Evolutionary conservation across 2,888 invertebrate species (phyloP), one percentile per base, ranked within the genome.

Genomic region (Sinelater perroti): DNA sequence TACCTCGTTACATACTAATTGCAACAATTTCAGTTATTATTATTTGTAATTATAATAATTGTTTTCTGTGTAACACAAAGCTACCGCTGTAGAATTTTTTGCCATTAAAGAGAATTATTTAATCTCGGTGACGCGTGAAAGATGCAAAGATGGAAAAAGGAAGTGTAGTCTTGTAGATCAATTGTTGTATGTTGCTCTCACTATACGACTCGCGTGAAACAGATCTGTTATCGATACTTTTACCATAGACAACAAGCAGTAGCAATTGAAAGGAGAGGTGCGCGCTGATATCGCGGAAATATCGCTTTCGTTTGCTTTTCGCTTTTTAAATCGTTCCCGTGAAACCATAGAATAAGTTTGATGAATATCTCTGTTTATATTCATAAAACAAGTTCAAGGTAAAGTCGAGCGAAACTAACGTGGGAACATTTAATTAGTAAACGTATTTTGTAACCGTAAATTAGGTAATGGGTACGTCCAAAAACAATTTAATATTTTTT

Each of bases 381-480:
- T 52, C 31, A 52, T 30, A 52, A 52, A 52, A 52, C 52, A 52
- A 52, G 52, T 52, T 52, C 52, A 52, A 52, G 52, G 52, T 24
- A 21, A 52, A 52, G 33, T 33, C 33, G 11, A 13, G 31, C 30
- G 38, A 38, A 50, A 50, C 40, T 38, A 30, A 18, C 52, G 52
- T 52, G 52, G 30, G 52, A 44, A 52, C 16, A 17, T 20, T 51
- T 52, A 52, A 52, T 52, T 52, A n/a, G n/a, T n/a, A 52, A 52
- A 21, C 20, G 14, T 6, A 42, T 52, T 52, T 52, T 42, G 52
- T 42, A 52, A 52, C 42, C 20, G 13, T 10, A 10, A 52, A 31
- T 52, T 52, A 13, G 42, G 24, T 40, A 52, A 42, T 42, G 21
- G 42, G 40, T 42, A 24, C 52, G 8, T 42, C 14, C 21, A 36